Base-by-base conservation (phyloP, 2,113 vertebrate genomes). In the Ploceus nigricollis region DNA sequence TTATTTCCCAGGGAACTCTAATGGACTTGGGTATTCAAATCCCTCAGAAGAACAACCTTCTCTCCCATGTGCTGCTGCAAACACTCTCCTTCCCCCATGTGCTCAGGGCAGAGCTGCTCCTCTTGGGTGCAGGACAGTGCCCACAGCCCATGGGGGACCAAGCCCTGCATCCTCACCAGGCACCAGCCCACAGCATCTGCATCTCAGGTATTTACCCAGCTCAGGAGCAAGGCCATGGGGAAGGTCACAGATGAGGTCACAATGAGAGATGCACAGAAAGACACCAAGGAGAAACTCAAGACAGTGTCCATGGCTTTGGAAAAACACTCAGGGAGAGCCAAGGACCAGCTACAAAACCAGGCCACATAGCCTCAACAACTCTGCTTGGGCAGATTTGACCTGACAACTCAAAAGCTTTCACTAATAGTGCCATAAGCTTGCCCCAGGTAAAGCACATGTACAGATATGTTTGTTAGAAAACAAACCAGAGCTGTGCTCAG, bases 121-220 rank as follows among this genome's bases (percentile, higher is more conserved):
- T 31, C 77, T 13, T 0, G 1, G 42, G 30, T 1, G 35, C 35
- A 23, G 71, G 42, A n/a, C 0, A 1, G 33, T 25, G 25, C 39
- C 51, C 56, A 4, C 6, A 22, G 76, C 30, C 54, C 56, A 2
- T 0, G 3, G 30, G 31, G 57, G 6, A 56, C 11, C 22, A 8
- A 78, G 14, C 33, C 31, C 61, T 68, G 61, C 23, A 25, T n/a
- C 75, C 86, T 65, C 13, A 1, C 37, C 18, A 18, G 42, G 65
- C 54, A 47, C 35, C 75, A 82, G 56, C 44, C 37, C 51, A 10
- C 13, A 17, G 58, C 58, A 28, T 13, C 70, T 14, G 2, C 61
- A 20, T 3, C 69, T 31, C 11, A 2, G 24, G 5, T 27, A 13
- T 22, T 20, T 3, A 5, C 30, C 12, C 0, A 57, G 40, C 21